These are phyloP conservation scores for Motacilla tschutschensis DNA, from an alignment of 2,113 vertebrate species.

Conservation along the genomic window DNA sequence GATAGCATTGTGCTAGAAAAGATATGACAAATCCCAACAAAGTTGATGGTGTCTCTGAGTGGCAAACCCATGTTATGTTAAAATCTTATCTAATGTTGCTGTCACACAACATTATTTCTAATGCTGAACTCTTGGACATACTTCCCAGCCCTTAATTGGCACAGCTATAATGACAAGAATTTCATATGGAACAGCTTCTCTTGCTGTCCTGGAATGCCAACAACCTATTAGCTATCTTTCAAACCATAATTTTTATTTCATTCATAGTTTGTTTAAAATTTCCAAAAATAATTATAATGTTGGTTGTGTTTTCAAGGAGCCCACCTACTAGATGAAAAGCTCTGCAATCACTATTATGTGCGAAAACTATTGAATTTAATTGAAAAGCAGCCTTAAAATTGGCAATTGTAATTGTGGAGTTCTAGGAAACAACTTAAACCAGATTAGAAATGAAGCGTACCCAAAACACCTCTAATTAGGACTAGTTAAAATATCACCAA, in stretches of 20 bases:
- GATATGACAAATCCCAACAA: background rate
- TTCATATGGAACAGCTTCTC: background rate
- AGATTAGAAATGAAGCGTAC: background rate
- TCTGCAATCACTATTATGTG: background rate
- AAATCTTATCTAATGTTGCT: background rate
- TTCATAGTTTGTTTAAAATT: background rate
- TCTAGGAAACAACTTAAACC: background rate
- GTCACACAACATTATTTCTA: background rate
- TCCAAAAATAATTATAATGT: background rate
- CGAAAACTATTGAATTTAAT: background rate
- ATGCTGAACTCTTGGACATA: background rate
- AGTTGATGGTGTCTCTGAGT: background rate
- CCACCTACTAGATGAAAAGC: background rate
- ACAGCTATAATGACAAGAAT: background rate
- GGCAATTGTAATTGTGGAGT: background rate
- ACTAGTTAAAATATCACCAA: background rate
- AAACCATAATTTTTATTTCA: background rate
- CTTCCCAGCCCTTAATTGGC: background rate
- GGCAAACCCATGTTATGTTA: background rate
- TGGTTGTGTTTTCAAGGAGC: background rate
- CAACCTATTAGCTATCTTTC: background rate
- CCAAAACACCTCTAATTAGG: background rate
- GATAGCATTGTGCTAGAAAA: background rate
- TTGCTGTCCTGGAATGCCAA: background rate
- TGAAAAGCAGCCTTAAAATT: slow-evolving; percentile 1